phyloP scores from a whole-genome alignment of 2,797 vertebrate genomes.

The Gallinago nigripennis region DNA sequence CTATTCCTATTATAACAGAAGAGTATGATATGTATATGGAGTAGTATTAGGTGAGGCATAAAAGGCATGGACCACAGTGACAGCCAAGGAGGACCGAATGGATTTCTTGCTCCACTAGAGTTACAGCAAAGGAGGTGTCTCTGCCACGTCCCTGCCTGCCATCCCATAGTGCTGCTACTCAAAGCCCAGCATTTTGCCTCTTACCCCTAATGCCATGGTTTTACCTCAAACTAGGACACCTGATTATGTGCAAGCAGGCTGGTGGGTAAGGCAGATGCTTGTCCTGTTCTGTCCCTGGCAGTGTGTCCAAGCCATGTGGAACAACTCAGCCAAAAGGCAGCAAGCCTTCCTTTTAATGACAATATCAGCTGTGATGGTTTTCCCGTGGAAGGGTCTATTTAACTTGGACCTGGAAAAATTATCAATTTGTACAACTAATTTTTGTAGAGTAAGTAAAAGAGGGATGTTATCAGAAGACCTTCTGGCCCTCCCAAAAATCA shows the following conservation, averaged over 20 bases:
- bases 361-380: not conserved
- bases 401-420: not conserved
- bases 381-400: not conserved
- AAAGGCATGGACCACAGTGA: not conserved
- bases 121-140: not conserved
- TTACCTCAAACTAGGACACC: not conserved
- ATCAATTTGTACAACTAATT: not conserved
- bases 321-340: not conserved
- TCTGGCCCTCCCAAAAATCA: not conserved
- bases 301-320: fast-evolving
- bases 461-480: not conserved
- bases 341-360: not conserved
- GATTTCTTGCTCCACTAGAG: not conserved
- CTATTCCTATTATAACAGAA: not conserved
- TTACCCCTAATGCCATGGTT: not conserved
- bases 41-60: not conserved
- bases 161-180: not conserved
- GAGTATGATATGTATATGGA: fast-evolving
- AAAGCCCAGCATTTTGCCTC: not conserved
- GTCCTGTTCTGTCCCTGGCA: not conserved
- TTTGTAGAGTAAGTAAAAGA: not conserved
- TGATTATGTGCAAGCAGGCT: not conserved
- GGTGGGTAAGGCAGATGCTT: not conserved
- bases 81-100: not conserved
- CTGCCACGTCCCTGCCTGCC: fast-evolving